A percentile compares a stretch with the other conserved stretches of the same genome.
Conservation (phyloP, 2,113 vertebrate genomes). For the Condylura cristata region DNA sequence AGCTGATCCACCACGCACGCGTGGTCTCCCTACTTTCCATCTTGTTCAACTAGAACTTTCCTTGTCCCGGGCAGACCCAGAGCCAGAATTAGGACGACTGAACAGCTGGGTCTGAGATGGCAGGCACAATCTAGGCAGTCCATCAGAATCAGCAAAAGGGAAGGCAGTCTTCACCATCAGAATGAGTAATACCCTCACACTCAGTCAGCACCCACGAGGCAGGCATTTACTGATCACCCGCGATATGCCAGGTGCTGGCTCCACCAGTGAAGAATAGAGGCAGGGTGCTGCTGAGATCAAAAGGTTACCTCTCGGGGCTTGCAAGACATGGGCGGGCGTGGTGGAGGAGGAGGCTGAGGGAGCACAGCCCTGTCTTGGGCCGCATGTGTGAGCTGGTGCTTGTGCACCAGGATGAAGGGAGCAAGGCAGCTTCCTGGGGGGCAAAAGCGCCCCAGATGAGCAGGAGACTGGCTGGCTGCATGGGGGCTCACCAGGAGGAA, state of each 20-base stretch:
- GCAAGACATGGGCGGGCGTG: background rate
- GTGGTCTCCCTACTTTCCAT: background rate
- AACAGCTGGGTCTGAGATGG: background rate
- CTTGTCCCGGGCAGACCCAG: conserved; percentile 10
- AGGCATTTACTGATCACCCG: background rate
- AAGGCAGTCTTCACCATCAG: background rate
- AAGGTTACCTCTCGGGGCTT: background rate
- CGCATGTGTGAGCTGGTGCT: background rate
- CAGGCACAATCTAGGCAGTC: background rate
- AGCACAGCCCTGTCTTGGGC: background rate
- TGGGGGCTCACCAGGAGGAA: background rate
- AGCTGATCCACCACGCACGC: background rate
- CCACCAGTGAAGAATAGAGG: background rate
- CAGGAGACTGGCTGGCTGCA: background rate
- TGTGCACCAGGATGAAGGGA: background rate
- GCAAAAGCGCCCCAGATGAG: background rate
- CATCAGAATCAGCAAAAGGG: background rate
- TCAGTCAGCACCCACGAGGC: background rate
- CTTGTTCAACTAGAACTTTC: conserved; percentile 25
- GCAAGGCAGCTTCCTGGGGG: background rate
- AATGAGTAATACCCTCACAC: background rate
- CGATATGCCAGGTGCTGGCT: background rate
- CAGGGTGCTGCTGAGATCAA: background rate
- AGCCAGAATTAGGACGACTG: background rate
- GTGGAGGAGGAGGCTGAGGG: background rate